Percentiles rank a stretch among this genome's conserved stretches.
Conservation (phyloP, 2,888 invertebrate genomes). For the Ditula angustiorana region DNA sequence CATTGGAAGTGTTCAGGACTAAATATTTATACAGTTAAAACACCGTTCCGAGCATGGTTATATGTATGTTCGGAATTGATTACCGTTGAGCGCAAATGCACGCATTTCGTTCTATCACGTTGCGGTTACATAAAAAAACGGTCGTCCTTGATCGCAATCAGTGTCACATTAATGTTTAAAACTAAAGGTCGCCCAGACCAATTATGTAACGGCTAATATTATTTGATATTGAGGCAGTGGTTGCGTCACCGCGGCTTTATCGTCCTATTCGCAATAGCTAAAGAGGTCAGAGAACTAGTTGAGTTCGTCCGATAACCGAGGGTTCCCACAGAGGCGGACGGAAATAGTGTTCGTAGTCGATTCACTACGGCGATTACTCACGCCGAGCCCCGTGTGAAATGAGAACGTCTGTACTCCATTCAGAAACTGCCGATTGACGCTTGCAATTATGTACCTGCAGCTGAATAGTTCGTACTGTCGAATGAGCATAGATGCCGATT, state of each 20-base stretch:
- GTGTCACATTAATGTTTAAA: constrained; percentile 17
- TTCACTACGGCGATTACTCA: constrained; percentile 65
- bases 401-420: constrained; percentile 36
- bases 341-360: constrained; percentile 69
- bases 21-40: neutral
- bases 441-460: constrained; percentile 24
- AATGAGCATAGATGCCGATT: constrained; percentile 9
- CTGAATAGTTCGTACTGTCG: constrained; percentile 29
- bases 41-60: neutral
- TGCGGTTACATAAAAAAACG: neutral
- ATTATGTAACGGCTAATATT: constrained; percentile 19
- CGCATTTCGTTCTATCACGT: neutral
- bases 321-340: constrained; percentile 59
- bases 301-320: constrained; percentile 53
- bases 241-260: constrained; percentile 15
- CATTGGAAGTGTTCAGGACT: neutral
- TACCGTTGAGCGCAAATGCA: neutral
- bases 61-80: neutral
- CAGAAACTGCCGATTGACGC: constrained; percentile 26
- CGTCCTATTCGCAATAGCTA: constrained; percentile 39
- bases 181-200: constrained; percentile 12
- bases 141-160: constrained; percentile 28
- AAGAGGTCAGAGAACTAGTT: constrained; percentile 72
- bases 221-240: neutral
- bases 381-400: constrained; percentile 40